Conservation (phyloP, 1,140 invertebrate species). For the Oryctes rhinoceros region DNA sequence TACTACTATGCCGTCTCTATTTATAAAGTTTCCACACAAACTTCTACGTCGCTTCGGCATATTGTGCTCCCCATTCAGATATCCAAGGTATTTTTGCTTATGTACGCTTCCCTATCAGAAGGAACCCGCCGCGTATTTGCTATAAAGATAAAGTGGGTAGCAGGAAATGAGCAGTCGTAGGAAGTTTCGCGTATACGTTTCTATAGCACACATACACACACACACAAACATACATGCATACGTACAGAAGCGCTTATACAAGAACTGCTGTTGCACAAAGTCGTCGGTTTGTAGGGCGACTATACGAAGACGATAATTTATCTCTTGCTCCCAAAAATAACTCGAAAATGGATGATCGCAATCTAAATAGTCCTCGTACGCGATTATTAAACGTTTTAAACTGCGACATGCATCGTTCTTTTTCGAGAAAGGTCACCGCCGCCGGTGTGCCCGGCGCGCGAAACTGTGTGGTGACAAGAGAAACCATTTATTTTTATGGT, state of each 20-base stretch:
- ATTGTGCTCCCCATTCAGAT: constrained; percentile 12
- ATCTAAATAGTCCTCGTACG: constrained; percentile 27
- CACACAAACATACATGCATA: neutral
- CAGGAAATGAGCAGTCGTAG: constrained; percentile 31
- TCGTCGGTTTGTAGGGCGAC: neutral
- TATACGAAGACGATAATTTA: constrained; percentile 1
- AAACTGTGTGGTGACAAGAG: neutral
- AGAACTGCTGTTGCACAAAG: neutral
- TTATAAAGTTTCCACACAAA: constrained; percentile 13
- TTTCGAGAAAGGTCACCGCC: neutral
- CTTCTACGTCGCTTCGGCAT: neutral
- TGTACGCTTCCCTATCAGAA: constrained; percentile 21
- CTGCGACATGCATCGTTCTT: constrained; percentile 9
- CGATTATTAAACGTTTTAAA: constrained; percentile 29
- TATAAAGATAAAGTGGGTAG: constrained; percentile 36
- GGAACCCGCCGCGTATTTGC: constrained; percentile 29
- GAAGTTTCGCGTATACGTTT: constrained; percentile 11
- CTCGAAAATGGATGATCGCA: constrained; percentile 29
- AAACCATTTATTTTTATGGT: constrained; percentile 17
- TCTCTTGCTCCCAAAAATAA: constrained; percentile 25
- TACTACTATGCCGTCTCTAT: neutral
- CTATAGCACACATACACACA: neutral
- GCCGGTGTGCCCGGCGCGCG: neutral
- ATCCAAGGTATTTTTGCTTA: constrained; percentile 25
- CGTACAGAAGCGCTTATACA: neutral